Evolutionary conservation across 2,888 invertebrate species (phyloP), one percentile per base, ranked within the genome.

Genomic region (Unio delphinus): DNA sequence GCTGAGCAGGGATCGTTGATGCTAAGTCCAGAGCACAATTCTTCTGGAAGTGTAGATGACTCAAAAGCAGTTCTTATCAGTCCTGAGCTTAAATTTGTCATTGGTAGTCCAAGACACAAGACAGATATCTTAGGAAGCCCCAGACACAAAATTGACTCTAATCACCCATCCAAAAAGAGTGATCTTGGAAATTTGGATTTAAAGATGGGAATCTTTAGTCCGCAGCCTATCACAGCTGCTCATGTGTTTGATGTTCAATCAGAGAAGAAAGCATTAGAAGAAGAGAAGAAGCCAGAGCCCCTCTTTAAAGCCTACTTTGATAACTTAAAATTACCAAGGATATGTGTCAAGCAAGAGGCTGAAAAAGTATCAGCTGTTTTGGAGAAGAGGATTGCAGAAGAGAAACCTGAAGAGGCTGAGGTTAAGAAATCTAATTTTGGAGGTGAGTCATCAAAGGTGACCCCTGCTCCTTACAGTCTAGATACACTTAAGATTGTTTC

Each of bases 301-400:
- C 72, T 77, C 59, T 77, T 77, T 63, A 77, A 77, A 58, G 77
- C 77, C 26, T 77, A 75, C 75, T 77, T 77, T 65, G 77, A 77
- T 45, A 45, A 45, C 4, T 45, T 45, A 54, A 64, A 56, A 65
- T 64, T 55, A 61, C 26, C 61, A 58, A 75, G 66, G 34, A 65
- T 68, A 45, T 70, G 34, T 67, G 67, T 58, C 28, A 67, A 72
- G 58, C 75, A 72, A 61, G 71, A 66, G 57, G 30, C 65, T 55
- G 70, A 67, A 56, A 70, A 45, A n/a, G 28, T 60, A 34, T 70
- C 70, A 60, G 72, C 74, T 59, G 70, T 72, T 45, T 61, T 72
- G 61, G 68, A 69, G n/a, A 72, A 73, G 54, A 73, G 72, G 61
- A 62, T 57, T 17, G 54, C 55, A 8, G 57, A 58, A 54, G 62